Conservation (phyloP, 2,113 vertebrate genomes). For the Vidua macroura region DNA sequence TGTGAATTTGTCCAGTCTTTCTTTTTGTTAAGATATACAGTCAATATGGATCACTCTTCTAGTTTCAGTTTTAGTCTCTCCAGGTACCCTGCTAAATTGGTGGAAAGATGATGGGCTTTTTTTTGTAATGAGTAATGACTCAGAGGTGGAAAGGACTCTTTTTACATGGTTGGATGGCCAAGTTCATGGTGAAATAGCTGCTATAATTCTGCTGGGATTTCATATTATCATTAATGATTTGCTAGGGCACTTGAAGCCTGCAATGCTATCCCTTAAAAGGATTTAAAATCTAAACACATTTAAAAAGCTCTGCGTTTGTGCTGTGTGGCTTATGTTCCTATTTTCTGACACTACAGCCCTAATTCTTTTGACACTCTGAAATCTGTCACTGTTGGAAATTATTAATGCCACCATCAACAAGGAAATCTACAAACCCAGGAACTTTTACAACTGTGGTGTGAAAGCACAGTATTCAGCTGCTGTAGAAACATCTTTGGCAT, state of each 20-base stretch:
- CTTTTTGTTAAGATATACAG: background rate
- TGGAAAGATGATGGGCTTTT: background rate
- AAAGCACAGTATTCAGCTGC: background rate
- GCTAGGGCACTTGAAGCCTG: conserved; percentile 19
- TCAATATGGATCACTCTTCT: background rate
- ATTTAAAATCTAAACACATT: conserved; percentile 41
- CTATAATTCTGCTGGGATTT: conserved; percentile 53
- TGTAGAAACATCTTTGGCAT: background rate
- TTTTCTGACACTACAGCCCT: conserved; percentile 3
- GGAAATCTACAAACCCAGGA: background rate
- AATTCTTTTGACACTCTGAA: conserved; percentile 32
- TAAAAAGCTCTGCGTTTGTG: background rate
- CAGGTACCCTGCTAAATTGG: background rate
- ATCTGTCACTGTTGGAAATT: background rate
- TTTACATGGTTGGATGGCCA: background rate
- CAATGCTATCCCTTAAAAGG: conserved; percentile 39
- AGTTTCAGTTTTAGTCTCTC: background rate
- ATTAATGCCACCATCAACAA: background rate
- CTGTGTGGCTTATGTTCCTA: background rate
- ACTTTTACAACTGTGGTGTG: background rate
- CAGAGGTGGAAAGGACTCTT: background rate
- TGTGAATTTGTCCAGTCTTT: background rate
- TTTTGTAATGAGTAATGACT: background rate
- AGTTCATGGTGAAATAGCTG: conserved; percentile 17
- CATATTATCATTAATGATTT: conserved; percentile 48